Evolutionary conservation across 1,140 invertebrate species (phyloP).

Genomic region (Venturia canescens): DNA sequence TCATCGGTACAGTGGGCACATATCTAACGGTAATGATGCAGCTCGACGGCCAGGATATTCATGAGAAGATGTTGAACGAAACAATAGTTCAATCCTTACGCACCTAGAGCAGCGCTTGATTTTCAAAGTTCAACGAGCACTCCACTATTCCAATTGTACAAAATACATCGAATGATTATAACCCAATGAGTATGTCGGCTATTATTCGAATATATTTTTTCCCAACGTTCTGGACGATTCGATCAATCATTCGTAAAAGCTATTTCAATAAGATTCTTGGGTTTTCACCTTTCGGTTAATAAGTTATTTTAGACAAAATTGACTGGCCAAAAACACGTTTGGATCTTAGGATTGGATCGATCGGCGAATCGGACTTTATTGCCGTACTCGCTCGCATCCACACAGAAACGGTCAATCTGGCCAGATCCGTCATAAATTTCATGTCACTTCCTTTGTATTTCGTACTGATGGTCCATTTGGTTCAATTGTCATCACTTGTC

Average conservation of each 20-base stretch:
- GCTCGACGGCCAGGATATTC: background rate
- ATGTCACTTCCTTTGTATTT: slow-evolving; percentile 11
- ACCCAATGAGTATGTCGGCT: too few relatives aligned
- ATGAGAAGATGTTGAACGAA: background rate
- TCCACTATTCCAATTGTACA: too few relatives aligned
- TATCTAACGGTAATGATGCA: slow-evolving; percentile 20
- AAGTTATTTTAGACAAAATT: too few relatives aligned
- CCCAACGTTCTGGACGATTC: too few relatives aligned
- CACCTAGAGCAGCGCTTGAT: too few relatives aligned
- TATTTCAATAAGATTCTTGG: too few relatives aligned
- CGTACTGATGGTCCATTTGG: slow-evolving; percentile 11
- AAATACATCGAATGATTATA: too few relatives aligned
- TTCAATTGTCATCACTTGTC: background rate
- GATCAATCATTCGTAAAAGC: too few relatives aligned
- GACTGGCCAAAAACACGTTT: too few relatives aligned
- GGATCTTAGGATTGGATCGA: background rate
- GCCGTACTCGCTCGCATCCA: background rate
- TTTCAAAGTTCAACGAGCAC: too few relatives aligned
- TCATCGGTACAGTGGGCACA: background rate
- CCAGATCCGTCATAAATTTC: background rate
- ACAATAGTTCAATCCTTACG: background rate
- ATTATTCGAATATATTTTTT: too few relatives aligned
- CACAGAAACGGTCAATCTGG: background rate
- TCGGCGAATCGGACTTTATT: background rate
- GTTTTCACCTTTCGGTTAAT: too few relatives aligned